Percentiles rank a stretch among this genome's conserved stretches.
These are phyloP conservation scores for Battus philenor DNA, from an alignment of 1,140 invertebrate genomes.

Conservation along the genomic window DNA sequence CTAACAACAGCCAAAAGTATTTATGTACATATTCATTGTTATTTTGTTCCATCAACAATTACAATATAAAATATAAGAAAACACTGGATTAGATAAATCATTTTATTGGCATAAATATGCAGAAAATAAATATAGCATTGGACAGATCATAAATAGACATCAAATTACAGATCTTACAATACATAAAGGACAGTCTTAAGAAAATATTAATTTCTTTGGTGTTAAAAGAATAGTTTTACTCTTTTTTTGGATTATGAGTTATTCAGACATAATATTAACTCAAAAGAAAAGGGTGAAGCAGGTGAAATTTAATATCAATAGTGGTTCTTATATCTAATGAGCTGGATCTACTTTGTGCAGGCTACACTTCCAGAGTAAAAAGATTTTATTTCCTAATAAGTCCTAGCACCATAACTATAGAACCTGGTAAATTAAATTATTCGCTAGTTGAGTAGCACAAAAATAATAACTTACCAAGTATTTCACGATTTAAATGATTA, in stretches of 20 bases:
- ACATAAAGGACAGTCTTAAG: slow-evolving; percentile 23
- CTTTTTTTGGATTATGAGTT: slow-evolving; percentile 9
- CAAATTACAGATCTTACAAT: slow-evolving; percentile 33
- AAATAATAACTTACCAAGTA: slow-evolving; percentile 6
- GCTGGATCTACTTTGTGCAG: slow-evolving; percentile 20
- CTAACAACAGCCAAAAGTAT: too few relatives aligned
- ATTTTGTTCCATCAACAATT: too few relatives aligned
- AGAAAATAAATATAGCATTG: slow-evolving; percentile 40
- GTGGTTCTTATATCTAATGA: not conserved
- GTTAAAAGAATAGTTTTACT: slow-evolving; percentile 20
- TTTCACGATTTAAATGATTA: slow-evolving; percentile 14
- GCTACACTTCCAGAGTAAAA: slow-evolving; percentile 27
- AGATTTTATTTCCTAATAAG: slow-evolving; percentile 32
- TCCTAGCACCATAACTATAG: slow-evolving; percentile 35
- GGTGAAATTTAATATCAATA: slow-evolving; percentile 4
- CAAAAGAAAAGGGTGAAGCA: slow-evolving; percentile 1
- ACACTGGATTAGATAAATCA: slow-evolving; percentile 25
- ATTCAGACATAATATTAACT: slow-evolving; percentile 3
- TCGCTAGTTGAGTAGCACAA: slow-evolving; percentile 4
- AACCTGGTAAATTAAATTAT: slow-evolving; percentile 1
- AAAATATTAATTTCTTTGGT: slow-evolving; percentile 32
- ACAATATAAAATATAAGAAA: too few relatives aligned
- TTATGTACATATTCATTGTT: too few relatives aligned
- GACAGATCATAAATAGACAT: slow-evolving; percentile 31
- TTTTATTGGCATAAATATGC: slow-evolving; percentile 34